Conservation (phyloP, 2,888 invertebrate species). For the Dicranocentrus wangi region DNA sequence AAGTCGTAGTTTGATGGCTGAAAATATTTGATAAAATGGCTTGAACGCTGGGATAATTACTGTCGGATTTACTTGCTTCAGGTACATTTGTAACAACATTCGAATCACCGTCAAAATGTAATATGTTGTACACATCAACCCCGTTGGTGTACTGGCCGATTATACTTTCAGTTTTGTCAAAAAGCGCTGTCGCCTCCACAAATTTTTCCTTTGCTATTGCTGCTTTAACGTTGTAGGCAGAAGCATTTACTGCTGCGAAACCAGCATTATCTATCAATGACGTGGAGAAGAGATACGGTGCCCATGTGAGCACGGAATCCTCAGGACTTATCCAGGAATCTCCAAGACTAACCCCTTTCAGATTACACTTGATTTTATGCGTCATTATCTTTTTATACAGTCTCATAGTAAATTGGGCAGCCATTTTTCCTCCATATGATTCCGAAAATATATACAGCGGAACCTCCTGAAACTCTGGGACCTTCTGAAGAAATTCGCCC, state of each 20-base stretch:
- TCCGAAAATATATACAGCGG: constrained; percentile 91
- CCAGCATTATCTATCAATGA: constrained; percentile 82
- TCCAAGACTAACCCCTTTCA: constrained; percentile 87
- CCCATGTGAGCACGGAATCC: constrained; percentile 89
- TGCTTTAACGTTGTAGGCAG: constrained; percentile 78
- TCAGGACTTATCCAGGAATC: constrained; percentile 93
- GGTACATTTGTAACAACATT: too few species aligned
- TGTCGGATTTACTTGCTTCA: neutral
- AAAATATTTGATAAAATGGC: constrained; percentile 28
- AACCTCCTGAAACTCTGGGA: constrained; percentile 81
- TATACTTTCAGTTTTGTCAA: constrained; percentile 80
- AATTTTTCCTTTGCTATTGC: constrained; percentile 79
- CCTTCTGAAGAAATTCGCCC: constrained; percentile 80
- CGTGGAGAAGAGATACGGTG: constrained; percentile 83
- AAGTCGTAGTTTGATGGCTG: too few species aligned
- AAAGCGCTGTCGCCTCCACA: constrained; percentile 79
- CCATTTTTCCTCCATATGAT: constrained; percentile 96
- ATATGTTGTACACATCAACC: constrained; percentile 89
- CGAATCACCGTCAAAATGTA: constrained; percentile 47
- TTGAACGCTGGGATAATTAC: constrained; percentile 34
- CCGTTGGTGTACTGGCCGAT: constrained; percentile 79
- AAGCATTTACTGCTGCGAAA: constrained; percentile 78
- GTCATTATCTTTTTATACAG: constrained; percentile 79
- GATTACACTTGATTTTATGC: constrained; percentile 80
- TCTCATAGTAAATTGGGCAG: constrained; percentile 83